These are phyloP conservation scores for Hiodon alosoides DNA, from an alignment of 2,113 vertebrate species.

Conservation along the genomic window DNA sequence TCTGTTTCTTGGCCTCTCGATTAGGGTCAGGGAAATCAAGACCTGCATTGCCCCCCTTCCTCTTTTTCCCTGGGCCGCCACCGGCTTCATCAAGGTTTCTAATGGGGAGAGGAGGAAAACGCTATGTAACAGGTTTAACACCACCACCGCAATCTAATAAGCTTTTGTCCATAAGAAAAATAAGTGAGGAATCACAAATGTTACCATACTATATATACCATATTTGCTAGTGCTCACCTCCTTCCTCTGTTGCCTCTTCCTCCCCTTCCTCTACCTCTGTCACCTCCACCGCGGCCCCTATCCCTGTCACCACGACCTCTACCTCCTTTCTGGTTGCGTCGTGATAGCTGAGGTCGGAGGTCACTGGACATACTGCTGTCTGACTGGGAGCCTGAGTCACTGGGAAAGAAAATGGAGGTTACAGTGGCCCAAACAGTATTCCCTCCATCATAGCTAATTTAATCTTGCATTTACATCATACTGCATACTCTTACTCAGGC, in stretches of 20 bases:
- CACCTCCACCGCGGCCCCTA: too few species aligned
- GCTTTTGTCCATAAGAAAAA: too few species aligned
- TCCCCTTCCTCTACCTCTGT: slow-evolving; percentile 59
- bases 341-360: slow-evolving; percentile 57
- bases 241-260: slow-evolving; percentile 63
- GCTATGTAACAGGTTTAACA: too few species aligned
- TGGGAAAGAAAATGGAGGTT: slow-evolving; percentile 19
- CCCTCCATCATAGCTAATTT: background rate
- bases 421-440: accelerated
- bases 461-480: background rate
- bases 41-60: slow-evolving; percentile 66
- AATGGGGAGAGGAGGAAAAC: background rate
- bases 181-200: background rate
- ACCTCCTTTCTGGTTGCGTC: slow-evolving; percentile 58
- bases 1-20: slow-evolving; percentile 82
- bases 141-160: too few species aligned
- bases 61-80: slow-evolving; percentile 58
- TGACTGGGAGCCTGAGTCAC: slow-evolving; percentile 68
- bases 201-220: background rate
- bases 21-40: slow-evolving; percentile 82
- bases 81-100: slow-evolving; percentile 59
- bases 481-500: too few species aligned
- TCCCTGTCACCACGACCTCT: slow-evolving; percentile 50
- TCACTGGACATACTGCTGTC: slow-evolving; percentile 69
- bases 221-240: slow-evolving; percentile 42